Evolutionary conservation across 2,888 invertebrate genomes (phyloP), one percentile per base, ranked within the genome.

Genomic region (Plebejus anna): DNA sequence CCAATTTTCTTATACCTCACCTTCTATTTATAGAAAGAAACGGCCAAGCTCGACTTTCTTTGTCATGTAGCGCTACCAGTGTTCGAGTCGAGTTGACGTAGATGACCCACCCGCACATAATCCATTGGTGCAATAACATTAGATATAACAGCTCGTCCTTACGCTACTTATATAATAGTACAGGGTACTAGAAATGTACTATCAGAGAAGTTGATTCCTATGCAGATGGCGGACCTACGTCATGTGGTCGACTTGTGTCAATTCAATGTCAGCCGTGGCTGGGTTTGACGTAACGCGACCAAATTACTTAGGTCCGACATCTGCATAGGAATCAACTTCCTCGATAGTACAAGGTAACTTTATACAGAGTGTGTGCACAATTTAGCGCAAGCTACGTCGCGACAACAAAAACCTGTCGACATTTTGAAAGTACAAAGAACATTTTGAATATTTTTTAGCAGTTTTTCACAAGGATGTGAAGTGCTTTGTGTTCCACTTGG

Each of bases 351-450:
- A 11, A 4, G 28, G 61, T 61, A 61, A 61, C 61, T 61, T 61
- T 61, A 32, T 61, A 61, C 32, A 61, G 61, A 28, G 32, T 66
- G 66, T 66, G 32, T 32, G 32, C 66, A 66, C 66, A 66, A 32
- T 66, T 66, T 66, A 32, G 32, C 28, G 66, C 32, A 32, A 66
- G 66, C 66, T 66, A 66, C 66, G 32, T 16, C 5, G 32, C 66
- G 28, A 66, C 16, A 66, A 66, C 32, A 66, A 66, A 66, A 66
- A 66, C 66, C 32, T 66, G 66, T 36, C 66, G 66, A 66, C 66
- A 66, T 66, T 66, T 66, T 66, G 66, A 32, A 66, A 66, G 32
- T 66, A 66, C 32, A 66, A 66, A 66, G 66, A 66, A 66, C 66
- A 66, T 66, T 61, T 66, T 66, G 66, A 36, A 66, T 66, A 66